Percentiles rank a stretch among this genome's conserved stretches.
Conservation (phyloP, 1,140 invertebrate genomes). For the Gonioctena quinquepunctata region DNA sequence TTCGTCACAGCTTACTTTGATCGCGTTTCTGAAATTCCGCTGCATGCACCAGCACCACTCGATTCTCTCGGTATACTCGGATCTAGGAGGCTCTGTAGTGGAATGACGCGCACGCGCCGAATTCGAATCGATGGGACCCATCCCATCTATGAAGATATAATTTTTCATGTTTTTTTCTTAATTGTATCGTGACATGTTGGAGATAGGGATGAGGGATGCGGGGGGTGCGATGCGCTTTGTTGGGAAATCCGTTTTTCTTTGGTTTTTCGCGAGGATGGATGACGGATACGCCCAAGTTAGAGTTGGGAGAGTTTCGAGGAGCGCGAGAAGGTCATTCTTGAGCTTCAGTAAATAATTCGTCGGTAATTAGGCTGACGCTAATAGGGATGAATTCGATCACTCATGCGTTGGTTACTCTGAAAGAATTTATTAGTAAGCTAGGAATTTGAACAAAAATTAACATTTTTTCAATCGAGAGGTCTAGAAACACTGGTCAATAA, state of each 20-base stretch:
- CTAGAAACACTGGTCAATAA: too few species aligned
- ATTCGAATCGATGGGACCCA: slow-evolving; percentile 43
- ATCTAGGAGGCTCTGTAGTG: slow-evolving; percentile 30
- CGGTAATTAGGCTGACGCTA: too few species aligned
- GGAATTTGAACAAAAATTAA: too few species aligned
- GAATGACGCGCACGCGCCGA: slow-evolving; percentile 33
- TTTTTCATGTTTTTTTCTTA: slow-evolving; percentile 32
- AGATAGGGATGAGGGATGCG: not conserved
- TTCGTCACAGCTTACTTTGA: not conserved
- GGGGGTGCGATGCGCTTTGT: not conserved
- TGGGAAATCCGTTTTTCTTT: not conserved
- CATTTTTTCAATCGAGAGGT: too few species aligned
- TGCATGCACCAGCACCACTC: slow-evolving; percentile 29
- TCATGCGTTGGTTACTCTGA: too few species aligned
- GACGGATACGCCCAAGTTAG: not conserved
- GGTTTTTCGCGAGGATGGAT: not conserved
- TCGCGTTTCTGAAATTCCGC: slow-evolving; percentile 7
- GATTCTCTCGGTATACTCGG: slow-evolving; percentile 24
- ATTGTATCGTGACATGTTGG: not conserved
- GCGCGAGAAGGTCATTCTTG: too few species aligned
- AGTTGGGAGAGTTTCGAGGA: too few species aligned
- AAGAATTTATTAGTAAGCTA: too few species aligned
- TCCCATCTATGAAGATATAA: slow-evolving; percentile 41
- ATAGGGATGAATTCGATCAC: too few species aligned
- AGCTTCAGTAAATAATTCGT: too few species aligned